Conservation (phyloP, 2,797 vertebrate species). For the Mastacembelus armatus region DNA sequence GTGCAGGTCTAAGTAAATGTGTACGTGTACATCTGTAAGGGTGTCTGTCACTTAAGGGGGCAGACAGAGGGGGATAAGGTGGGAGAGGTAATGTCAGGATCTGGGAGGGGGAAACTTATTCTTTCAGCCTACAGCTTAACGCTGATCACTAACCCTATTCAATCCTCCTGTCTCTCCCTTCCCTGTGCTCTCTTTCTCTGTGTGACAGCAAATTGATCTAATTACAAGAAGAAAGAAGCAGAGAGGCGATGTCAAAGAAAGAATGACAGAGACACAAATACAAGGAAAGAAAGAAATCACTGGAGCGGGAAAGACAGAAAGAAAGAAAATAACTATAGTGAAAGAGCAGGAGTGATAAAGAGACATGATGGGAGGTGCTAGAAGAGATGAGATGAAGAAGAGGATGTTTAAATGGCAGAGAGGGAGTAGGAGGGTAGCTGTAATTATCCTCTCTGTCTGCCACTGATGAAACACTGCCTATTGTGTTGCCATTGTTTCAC, state of each 20-base stretch:
- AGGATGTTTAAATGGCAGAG: constrained; percentile 66
- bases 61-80: constrained; percentile 33
- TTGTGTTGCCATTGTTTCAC: constrained; percentile 69
- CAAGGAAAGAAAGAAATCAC: constrained; percentile 31
- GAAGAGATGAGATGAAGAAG: constrained; percentile 45
- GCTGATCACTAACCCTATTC: constrained; percentile 46
- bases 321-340: constrained; percentile 13
- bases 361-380: constrained; percentile 35
- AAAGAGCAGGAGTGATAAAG: constrained; percentile 20
- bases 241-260: constrained; percentile 34
- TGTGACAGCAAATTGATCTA: constrained; percentile 50
- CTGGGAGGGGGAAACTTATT: constrained; percentile 22
- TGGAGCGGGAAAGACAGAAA: constrained; percentile 37
- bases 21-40: constrained; percentile 11
- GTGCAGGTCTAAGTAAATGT: neutral
- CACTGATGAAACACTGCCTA: constrained; percentile 71
- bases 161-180: constrained; percentile 5
- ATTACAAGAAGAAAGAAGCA: constrained; percentile 45
- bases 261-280: constrained; percentile 33
- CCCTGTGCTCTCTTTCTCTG: neutral
- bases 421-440: constrained; percentile 62
- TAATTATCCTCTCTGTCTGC: constrained; percentile 76
- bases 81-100: constrained; percentile 47
- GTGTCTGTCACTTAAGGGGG: constrained; percentile 39
- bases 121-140: constrained; percentile 54